Percentiles rank a stretch among this genome's conserved stretches.
phyloP scores from a whole-genome alignment of 1,140 invertebrate species.

The Arctopsyche grandis region DNA sequence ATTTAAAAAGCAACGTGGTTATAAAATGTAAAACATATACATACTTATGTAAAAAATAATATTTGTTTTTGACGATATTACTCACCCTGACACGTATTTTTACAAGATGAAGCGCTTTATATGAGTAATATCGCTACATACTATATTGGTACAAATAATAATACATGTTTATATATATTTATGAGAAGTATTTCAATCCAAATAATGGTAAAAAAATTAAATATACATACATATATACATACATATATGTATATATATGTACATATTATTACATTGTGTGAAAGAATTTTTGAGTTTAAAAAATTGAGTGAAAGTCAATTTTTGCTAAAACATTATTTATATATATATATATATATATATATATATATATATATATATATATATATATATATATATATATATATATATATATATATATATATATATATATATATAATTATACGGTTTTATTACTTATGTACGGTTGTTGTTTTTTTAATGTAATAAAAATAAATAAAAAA shows the following conservation, averaged over 20 bases:
- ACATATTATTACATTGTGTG: not conserved
- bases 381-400: too few species aligned
- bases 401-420: too few species aligned
- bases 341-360: too few species aligned
- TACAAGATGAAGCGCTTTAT: not conserved
- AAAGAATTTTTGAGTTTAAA: not conserved
- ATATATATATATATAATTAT: too few species aligned
- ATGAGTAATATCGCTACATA: constrained; percentile 11
- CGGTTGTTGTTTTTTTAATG: too few species aligned
- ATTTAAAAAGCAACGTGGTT: too few species aligned
- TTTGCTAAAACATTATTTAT: not conserved
- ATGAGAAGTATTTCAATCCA: not conserved
- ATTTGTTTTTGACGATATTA: constrained; percentile 2
- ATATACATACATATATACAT: not conserved
- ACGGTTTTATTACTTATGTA: too few species aligned
- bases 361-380: too few species aligned
- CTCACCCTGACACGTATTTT: not conserved
- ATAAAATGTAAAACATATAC: too few species aligned
- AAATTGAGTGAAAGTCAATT: not conserved
- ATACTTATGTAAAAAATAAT: too few species aligned
- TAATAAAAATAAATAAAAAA: too few species aligned
- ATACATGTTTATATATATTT: not conserved
- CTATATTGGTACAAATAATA: not conserved
- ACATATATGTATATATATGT: constrained; percentile 21
- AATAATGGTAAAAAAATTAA: not conserved